These are phyloP conservation scores for Pecten maximus DNA, from an alignment of 2,888 invertebrate genomes.

Conservation along the genomic window DNA sequence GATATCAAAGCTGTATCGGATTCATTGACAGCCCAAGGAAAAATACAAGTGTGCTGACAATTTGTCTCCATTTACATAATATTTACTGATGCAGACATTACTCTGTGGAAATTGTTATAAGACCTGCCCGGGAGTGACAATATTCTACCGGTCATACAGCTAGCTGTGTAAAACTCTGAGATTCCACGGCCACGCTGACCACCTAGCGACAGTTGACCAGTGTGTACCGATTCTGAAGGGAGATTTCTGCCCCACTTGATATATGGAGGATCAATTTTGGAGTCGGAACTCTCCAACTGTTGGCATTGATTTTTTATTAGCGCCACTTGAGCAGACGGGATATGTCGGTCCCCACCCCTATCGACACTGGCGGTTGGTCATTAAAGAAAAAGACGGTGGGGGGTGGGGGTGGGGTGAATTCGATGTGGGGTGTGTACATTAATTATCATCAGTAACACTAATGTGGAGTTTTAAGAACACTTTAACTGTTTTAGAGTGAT, in stretches of 20 bases:
- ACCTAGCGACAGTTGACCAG: neutral
- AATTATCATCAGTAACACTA: neutral
- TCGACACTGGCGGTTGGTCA: neutral
- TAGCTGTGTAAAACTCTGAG: neutral
- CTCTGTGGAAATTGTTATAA: neutral
- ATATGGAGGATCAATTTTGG: slow-evolving; percentile 5
- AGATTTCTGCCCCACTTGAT: neutral
- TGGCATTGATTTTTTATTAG: slow-evolving; percentile 17
- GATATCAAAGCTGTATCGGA: neutral
- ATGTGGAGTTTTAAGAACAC: neutral
- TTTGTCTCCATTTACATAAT: slow-evolving; percentile 3
- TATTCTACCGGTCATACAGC: neutral
- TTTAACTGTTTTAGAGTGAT: neutral
- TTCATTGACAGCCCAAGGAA: neutral
- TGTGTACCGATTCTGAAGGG: neutral
- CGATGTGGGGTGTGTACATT: neutral
- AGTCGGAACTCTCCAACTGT: slow-evolving; percentile 5
- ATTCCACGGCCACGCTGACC: neutral
- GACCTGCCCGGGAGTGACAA: neutral
- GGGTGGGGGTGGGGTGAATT: neutral
- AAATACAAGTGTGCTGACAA: neutral
- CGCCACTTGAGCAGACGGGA: neutral
- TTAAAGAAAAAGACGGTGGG: neutral
- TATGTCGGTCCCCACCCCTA: neutral
- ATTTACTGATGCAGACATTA: neutral